A percentile compares a stretch with the other conserved stretches of the same genome.
These are phyloP conservation scores for Forpus xanthops DNA, from an alignment of 2,797 vertebrate genomes.

Conservation along the genomic window DNA sequence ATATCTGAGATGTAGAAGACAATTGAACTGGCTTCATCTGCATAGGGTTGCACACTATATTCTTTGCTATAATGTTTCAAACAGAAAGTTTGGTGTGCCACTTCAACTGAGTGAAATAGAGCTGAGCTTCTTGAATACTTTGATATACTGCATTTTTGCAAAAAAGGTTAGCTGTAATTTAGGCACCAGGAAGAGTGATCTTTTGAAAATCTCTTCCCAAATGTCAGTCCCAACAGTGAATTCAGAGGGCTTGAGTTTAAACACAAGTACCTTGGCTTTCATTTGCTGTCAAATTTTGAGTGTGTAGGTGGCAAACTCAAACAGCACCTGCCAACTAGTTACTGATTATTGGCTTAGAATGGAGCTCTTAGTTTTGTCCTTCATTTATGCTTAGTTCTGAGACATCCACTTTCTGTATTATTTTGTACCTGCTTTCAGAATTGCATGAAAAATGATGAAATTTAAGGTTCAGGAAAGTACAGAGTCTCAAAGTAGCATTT, in stretches of 20 bases:
- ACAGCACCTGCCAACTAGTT: conserved; percentile 8
- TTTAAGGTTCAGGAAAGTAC: not conserved
- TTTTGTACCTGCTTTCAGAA: not conserved
- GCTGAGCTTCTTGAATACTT: not conserved
- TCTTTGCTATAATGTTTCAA: not conserved
- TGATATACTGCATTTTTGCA: not conserved
- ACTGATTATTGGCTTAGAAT: not conserved
- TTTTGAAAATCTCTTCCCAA: conserved; percentile 32
- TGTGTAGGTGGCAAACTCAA: conserved; percentile 30
- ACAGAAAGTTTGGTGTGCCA: not conserved
- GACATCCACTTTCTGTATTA: not conserved
- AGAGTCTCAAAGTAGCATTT: not conserved
- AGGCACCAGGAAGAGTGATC: not conserved
- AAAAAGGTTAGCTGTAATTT: not conserved
- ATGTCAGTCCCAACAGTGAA: conserved; percentile 20
- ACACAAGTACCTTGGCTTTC: not conserved
- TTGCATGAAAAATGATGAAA: not conserved
- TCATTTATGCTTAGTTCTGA: not conserved
- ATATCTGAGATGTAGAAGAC: not conserved
- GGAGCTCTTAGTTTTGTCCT: not conserved
- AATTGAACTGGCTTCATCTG: not conserved
- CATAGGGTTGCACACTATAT: not conserved
- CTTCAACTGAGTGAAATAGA: not conserved
- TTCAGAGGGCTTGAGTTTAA: conserved; percentile 20
- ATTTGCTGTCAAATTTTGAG: not conserved